A percentile compares a stretch with the other conserved stretches of the same genome.
phyloP scores from a whole-genome alignment of 2,113 vertebrate species.

The Ophiodon elongatus region DNA sequence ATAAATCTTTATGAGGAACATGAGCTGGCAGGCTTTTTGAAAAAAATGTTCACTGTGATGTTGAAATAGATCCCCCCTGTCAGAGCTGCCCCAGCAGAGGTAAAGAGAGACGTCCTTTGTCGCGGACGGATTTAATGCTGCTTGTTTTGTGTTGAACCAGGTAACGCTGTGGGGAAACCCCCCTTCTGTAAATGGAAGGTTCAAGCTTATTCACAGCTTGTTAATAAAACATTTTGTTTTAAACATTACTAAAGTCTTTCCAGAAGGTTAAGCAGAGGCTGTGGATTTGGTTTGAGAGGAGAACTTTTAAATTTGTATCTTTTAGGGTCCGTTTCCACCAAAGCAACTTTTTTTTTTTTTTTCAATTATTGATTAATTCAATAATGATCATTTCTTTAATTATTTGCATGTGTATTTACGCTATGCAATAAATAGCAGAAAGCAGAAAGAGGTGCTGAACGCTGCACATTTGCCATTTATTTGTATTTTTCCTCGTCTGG shows the following conservation, averaged over 20 bases:
- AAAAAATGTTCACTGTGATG: slow-evolving; percentile 64
- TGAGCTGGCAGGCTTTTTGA: slow-evolving; percentile 56
- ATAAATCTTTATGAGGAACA: slow-evolving; percentile 68
- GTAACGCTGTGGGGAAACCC: background rate
- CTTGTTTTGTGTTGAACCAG: slow-evolving; percentile 18
- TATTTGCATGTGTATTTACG: background rate
- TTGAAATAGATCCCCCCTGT: slow-evolving; percentile 59
- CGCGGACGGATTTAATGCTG: slow-evolving; percentile 4
- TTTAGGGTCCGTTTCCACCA: background rate
- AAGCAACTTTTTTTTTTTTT: background rate
- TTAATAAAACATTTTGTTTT: background rate
- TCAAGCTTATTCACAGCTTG: background rate
- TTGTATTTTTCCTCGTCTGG: too few relatives aligned
- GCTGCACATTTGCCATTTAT: too few relatives aligned
- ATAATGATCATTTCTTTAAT: background rate
- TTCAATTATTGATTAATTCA: background rate
- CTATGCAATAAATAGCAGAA: background rate
- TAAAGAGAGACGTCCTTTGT: slow-evolving; percentile 46
- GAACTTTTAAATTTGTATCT: background rate
- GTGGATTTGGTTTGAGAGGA: background rate
- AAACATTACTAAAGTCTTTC: background rate
- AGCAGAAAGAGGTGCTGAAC: background rate
- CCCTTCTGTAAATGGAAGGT: background rate
- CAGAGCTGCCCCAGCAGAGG: slow-evolving; percentile 27
- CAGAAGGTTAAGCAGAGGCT: background rate